Base-by-base conservation (phyloP, 2,113 vertebrate genomes). In the Antechinus flavipes region DNA sequence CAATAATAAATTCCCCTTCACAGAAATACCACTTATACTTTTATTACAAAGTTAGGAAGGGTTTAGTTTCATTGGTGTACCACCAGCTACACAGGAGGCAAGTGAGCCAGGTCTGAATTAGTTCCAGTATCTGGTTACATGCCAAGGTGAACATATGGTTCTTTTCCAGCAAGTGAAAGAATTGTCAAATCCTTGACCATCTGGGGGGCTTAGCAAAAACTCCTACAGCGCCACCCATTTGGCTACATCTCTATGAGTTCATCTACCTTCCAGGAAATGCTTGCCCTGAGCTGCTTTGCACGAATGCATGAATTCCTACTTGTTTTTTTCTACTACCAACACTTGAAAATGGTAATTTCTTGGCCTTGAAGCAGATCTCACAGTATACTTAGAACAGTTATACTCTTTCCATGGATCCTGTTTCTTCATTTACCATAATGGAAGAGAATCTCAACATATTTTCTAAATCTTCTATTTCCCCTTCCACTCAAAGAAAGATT, bases 141-240 rank as follows among this genome's bases (percentile, higher is more conserved):
- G 47, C 95, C 94, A 92, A 93, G 54, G 46, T 52, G 94, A 96
- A 91, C 55, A n/a, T 96, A 54, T 92, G 53, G 50, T 49, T 95
- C 47, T 96, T 54, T 94, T 96, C 35, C 30, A 97, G 91, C 52
- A 96, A 42, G 92, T 93, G 54, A 90, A 56, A 26, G 96, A 61
- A 97, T 93, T 54, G 68, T 46, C 96, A 49, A 97, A 55, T 95
- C 89, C 84, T 94, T 96, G 68, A 25, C 89, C 97, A 76, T 55
- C 90, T 95, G 58, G 3, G 2, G 1, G 58, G 52, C 25, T 92
- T 54, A 54, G 68, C 35, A 90, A 93, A 47, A 25, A 23, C 91
- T 94, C 93, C 14, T 8, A 92, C 8, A 93, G 47, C 91, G 35
- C 92, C 35, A 90, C 47, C 23, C 91, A 93, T 53, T 27, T 90